Evolutionary conservation across 2,797 vertebrate species (phyloP).

Genomic region (Parauchenoglanis ngamensis): DNA sequence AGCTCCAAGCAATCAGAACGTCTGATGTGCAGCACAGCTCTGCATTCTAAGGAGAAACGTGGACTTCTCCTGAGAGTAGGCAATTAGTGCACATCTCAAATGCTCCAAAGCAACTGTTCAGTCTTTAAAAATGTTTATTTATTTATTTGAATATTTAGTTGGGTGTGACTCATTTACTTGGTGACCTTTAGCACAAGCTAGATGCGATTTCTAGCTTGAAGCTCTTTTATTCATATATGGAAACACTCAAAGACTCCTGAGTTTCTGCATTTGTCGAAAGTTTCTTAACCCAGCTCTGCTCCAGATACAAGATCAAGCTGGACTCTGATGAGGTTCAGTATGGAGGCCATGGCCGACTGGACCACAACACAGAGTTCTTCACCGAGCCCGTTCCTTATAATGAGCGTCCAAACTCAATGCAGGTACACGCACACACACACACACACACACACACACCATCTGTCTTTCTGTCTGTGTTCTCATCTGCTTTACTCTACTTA

Average conservation of each 20-base stretch:
- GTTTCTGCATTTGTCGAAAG: background rate
- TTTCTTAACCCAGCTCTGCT: conserved; percentile 78
- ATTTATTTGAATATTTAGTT: conserved; percentile 24
- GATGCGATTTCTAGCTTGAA: background rate
- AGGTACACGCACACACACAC: conserved; percentile 74
- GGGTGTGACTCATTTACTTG: conserved; percentile 2
- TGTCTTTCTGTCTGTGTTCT: background rate
- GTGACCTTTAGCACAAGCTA: background rate
- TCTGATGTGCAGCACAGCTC: conserved; percentile 36
- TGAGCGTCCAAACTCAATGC: conserved; percentile 79
- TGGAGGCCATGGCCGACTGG: conserved; percentile 91
- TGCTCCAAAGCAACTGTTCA: conserved; percentile 26
- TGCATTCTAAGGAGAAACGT: conserved; percentile 48
- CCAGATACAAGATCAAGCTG: conserved; percentile 91
- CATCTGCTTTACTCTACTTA: background rate
- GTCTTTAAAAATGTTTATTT: conserved; percentile 18
- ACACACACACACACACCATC: conserved; percentile 61
- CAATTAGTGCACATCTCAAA: conserved; percentile 43
- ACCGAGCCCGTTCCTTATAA: conserved; percentile 80
- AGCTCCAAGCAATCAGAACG: conserved; percentile 50
- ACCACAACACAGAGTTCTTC: conserved; percentile 90
- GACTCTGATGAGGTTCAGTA: conserved; percentile 86
- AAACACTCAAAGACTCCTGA: background rate
- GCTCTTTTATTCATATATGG: background rate
- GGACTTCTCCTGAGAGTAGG: conserved; percentile 40